Evolutionary conservation across 2,113 vertebrate genomes (phyloP).

Genomic region (Cyanistes caeruleus): DNA sequence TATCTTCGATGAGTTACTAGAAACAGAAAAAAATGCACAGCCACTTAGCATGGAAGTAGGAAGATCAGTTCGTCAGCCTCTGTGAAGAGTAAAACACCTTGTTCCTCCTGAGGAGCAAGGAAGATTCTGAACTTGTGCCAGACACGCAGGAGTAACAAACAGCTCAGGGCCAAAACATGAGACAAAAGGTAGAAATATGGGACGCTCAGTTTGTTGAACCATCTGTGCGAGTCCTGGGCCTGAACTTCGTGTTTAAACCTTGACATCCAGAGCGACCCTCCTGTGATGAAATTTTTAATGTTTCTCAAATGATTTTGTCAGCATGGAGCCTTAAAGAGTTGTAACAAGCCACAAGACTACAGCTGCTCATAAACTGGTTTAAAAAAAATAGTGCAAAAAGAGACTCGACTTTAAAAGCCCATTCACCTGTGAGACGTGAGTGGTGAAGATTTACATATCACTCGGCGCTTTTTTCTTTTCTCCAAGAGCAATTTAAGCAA

Average conservation of each 20-base stretch:
- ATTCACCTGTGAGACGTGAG: slow-evolving; percentile 27
- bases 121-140: slow-evolving; percentile 65
- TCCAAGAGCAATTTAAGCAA: slow-evolving; percentile 66
- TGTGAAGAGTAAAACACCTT: slow-evolving; percentile 60
- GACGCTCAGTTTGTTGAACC: slow-evolving; percentile 22
- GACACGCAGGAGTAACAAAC: slow-evolving; percentile 66
- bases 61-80: slow-evolving; percentile 70
- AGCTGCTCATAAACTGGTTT: slow-evolving; percentile 60
- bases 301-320: slow-evolving; percentile 64
- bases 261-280: slow-evolving; percentile 48
- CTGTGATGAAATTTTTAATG: slow-evolving; percentile 62
- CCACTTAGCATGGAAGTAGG: slow-evolving; percentile 70
- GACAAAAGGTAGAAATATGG: slow-evolving; percentile 38
- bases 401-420: slow-evolving; percentile 28
- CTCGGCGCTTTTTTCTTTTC: background rate
- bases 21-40: slow-evolving; percentile 85
- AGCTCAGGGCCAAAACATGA: slow-evolving; percentile 79
- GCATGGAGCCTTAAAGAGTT: slow-evolving; percentile 77
- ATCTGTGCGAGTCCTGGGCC: slow-evolving; percentile 65
- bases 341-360: slow-evolving; percentile 65
- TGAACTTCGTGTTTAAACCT: slow-evolving; percentile 39
- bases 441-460: slow-evolving; percentile 55
- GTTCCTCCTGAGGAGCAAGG: slow-evolving; percentile 55
- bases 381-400: slow-evolving; percentile 55
- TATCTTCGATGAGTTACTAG: slow-evolving; percentile 92